Evolutionary conservation across 2,888 invertebrate species (phyloP).

Genomic region (Epirrita christyi): DNA sequence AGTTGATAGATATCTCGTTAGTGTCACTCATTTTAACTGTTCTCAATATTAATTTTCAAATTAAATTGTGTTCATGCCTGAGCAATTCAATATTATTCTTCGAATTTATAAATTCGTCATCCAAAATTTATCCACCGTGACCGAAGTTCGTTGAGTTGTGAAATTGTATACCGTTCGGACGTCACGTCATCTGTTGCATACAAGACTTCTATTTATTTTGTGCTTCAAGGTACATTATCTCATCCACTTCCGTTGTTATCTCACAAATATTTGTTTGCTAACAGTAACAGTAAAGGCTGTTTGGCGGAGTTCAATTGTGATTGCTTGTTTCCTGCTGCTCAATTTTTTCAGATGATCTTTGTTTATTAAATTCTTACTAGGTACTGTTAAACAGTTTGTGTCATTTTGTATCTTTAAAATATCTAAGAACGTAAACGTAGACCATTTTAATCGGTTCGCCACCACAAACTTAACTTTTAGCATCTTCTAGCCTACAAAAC

Average conservation of each 20-base stretch:
- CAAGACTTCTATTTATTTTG: slow-evolving; percentile 5
- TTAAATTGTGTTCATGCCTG: background rate
- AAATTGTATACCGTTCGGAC: slow-evolving; percentile 42
- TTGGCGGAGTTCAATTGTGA: background rate
- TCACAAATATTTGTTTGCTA: slow-evolving; percentile 44
- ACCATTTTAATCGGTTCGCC: no score
- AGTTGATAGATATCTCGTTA: background rate
- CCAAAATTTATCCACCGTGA: slow-evolving; percentile 43
- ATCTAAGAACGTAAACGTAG: no score
- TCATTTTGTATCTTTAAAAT: no score
- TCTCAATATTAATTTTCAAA: background rate
- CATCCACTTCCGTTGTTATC: slow-evolving; percentile 61
- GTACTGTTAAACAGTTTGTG: no score
- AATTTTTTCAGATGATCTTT: background rate
- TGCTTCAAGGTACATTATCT: slow-evolving; percentile 60
- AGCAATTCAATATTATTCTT: slow-evolving; percentile 1
- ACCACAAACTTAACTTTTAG: no score
- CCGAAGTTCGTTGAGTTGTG: slow-evolving; percentile 50
- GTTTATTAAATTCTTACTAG: no score
- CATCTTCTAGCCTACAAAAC: no score
- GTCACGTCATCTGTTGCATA: slow-evolving; percentile 10
- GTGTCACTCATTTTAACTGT: background rate
- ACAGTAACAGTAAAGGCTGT: background rate
- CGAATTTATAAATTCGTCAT: slow-evolving; percentile 9
- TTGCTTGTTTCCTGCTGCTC: background rate